Base-by-base conservation (phyloP, 2,797 vertebrate species). In the Gymnothorax javanicus region DNA sequence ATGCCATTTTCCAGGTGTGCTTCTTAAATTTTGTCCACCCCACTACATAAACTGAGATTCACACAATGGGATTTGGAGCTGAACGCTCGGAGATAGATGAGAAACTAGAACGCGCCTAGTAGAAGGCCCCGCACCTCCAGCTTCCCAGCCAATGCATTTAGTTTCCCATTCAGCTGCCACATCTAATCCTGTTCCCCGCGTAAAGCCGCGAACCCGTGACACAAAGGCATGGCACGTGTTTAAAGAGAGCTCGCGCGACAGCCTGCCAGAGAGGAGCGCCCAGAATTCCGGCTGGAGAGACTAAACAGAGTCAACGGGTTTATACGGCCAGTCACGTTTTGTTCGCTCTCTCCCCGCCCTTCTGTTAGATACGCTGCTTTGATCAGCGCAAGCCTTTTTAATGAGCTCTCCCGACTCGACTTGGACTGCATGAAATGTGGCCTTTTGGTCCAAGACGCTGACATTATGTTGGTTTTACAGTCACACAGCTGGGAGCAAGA, bases 101-200 rank as follows among this genome's bases (percentile, higher is more conserved):
- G 50, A 17, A 81, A 43, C 71, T 75, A 84, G 69, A 64, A 60
- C 17, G 87, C 83, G 60, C 85, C 89, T 87, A 83, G 79, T 82
- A 83, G 58, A 77, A 89, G 89, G 87, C 87, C 52, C 85, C 84
- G 75, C 86, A 84, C 88, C 88, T 77, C 69, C 69, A 86, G 89
- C 83, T 90, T 90, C 89, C 86, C 86, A 90, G 89, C 89, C 86
- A 90, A 90, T 90, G 89, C 89, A 86, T 86, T 86, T 86, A 88
- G 77, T 84, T 84, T 77, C 87, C 86, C 89, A 89, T 89, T 91
- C 89, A 86, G 73, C 89, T 73, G 87, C 86, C 79, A 82, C 87
- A 67, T 87, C 89, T 91, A 92, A 92, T 92, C 91, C 90, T 87
- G 89, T 88, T 90, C 82, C 84, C 82, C 85, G 85, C 67, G 62